Base-by-base conservation (phyloP, 2,888 invertebrate genomes). In the Meteorus colon region DNA sequence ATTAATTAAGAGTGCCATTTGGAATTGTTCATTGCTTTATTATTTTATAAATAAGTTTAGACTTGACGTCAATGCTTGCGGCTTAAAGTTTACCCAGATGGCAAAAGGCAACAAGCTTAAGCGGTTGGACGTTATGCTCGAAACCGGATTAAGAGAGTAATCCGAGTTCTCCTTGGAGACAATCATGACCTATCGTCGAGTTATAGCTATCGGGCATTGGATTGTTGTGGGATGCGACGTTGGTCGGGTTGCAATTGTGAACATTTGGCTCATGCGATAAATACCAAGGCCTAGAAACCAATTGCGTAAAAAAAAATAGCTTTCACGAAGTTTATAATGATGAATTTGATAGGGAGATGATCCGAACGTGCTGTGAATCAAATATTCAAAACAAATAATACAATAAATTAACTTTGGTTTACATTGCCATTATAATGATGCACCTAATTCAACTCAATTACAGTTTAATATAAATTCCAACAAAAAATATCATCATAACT, bases 81-180 rank as follows among this genome's bases (percentile, higher is more conserved):
- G 34, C n/a, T 62, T 62, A 29, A 10, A 62, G 41, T 62, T 31
- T 12, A 55, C 24, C n/a, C 55, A 24, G 37, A 66, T 66, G 37
- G 16, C 55, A 60, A 34, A 51, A 62, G 0, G 72, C 73, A 78
- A 74, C 69, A 73, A 67, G 74, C 77, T 77, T 73, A 76, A 76
- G 66, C 68, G 72, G 31, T 71, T 67, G 69, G 63, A 71, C 76
- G 80, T 62, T 73, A 73, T 73, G 81, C 74, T 77, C 73, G 37
- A 45, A 74, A 80, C 77, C 68, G 77, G 78, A 80, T 81, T 79
- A 81, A 60, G 59, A 66, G 73, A 73, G 73, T 80, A 80, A 80
- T 78, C 78, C 78, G 60, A 71, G 72, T 75, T 37, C 75, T 74
- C 76, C 74, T 74, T 41, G 48, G 70, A 71, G 76, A 79, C 70